Evolutionary conservation across 1,140 invertebrate genomes (phyloP).

Genomic region (Copidosoma floridanum): DNA sequence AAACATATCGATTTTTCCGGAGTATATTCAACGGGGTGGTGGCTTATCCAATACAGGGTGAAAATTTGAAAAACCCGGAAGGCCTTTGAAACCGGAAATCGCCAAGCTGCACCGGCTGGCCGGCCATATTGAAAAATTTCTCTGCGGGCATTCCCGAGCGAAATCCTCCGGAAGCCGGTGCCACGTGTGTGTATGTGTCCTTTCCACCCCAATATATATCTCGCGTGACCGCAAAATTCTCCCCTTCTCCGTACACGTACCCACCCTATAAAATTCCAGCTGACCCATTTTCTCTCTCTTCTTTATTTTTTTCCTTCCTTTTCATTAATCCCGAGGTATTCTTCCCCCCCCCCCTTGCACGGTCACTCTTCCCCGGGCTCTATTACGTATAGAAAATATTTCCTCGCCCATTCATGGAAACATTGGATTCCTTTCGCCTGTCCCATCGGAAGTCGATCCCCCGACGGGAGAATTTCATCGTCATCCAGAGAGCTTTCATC

Average conservation of each 20-base stretch:
- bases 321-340: conserved; percentile 20
- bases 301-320: too few species aligned
- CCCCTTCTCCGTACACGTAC: not conserved
- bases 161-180: too few species aligned
- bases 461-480: too few species aligned
- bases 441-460: not conserved
- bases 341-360: too few species aligned
- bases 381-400: conserved; percentile 6
- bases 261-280: conserved; percentile 1
- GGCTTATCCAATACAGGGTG: too few species aligned
- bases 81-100: not conserved
- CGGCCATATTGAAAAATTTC: conserved; percentile 21
- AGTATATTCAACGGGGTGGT: too few species aligned
- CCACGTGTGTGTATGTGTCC: too few species aligned
- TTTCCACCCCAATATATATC: too few species aligned
- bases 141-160: conserved; percentile 3
- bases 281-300: conserved; percentile 23
- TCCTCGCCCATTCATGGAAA: not conserved
- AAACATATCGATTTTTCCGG: too few species aligned
- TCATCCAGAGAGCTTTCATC: too few species aligned
- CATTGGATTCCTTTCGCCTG: not conserved
- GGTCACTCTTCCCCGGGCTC: not conserved
- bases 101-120: not conserved
- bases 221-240: not conserved
- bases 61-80: too few species aligned